Percentiles rank a stretch among this genome's conserved stretches.
These are phyloP conservation scores for Harpagoxenus sublaevis DNA, from an alignment of 2,888 invertebrate species.

Conservation along the genomic window DNA sequence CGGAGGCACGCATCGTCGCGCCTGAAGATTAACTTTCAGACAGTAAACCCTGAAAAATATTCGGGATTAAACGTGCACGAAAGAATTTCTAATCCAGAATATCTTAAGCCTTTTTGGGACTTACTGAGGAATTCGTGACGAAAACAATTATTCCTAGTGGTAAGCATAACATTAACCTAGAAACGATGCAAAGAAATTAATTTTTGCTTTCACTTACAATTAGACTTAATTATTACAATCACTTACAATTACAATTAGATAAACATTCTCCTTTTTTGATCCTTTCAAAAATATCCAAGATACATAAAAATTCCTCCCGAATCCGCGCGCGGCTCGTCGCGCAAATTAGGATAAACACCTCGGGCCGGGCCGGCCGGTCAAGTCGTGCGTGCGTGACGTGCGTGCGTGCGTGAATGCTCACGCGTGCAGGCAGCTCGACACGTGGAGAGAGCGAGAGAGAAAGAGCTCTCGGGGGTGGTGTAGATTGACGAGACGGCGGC, in stretches of 20 bases:
- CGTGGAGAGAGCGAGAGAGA: background rate
- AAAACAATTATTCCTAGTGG: background rate
- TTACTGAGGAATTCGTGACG: too few species aligned
- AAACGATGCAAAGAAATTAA: too few species aligned
- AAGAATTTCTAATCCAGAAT: background rate
- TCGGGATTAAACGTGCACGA: background rate
- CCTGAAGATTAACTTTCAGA: slow-evolving; percentile 33
- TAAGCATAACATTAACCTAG: background rate
- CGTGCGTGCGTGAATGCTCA: slow-evolving; percentile 1
- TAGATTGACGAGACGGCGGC: slow-evolving; percentile 3
- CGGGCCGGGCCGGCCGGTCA: background rate
- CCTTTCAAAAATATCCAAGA: background rate
- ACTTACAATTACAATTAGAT: too few species aligned
- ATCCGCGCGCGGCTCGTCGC: background rate
- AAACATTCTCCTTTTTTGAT: too few species aligned
- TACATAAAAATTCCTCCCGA: background rate
- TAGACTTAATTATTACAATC: too few species aligned
- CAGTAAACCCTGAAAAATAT: slow-evolving; percentile 2
- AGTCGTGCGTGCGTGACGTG: slow-evolving; percentile 21
- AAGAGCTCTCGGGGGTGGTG: background rate
- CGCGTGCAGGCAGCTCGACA: background rate
- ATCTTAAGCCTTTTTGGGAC: background rate
- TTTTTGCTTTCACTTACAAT: too few species aligned
- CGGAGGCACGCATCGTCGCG: slow-evolving; percentile 55
- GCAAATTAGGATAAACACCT: slow-evolving; percentile 35